A percentile compares a stretch with the other conserved stretches of the same genome.
Conservation (phyloP, 2,797 vertebrate species). For the Peromyscus eremicus region DNA sequence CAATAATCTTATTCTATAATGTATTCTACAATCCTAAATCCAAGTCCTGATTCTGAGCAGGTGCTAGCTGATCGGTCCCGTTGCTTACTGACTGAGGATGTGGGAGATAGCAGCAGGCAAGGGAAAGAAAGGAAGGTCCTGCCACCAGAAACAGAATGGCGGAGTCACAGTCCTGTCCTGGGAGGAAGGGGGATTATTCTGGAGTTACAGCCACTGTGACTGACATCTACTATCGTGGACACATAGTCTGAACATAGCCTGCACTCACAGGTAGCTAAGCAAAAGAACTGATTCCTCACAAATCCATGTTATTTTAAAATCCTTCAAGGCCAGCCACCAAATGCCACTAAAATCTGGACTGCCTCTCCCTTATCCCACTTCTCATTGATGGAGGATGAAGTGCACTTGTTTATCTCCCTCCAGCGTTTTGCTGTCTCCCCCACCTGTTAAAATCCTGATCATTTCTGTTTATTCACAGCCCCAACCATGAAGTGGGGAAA, state of each 20-base stretch:
- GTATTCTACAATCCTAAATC: background rate
- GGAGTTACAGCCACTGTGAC: background rate
- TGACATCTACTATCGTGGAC: background rate
- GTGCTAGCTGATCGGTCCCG: background rate
- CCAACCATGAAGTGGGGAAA: background rate
- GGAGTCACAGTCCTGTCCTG: background rate
- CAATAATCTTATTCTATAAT: background rate
- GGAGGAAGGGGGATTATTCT: background rate
- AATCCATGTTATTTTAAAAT: conserved; percentile 23
- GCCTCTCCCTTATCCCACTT: background rate
- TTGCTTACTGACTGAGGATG: background rate
- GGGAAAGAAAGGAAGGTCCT: background rate
- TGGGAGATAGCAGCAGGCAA: background rate
- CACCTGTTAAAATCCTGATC: background rate
- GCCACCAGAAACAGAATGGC: background rate
- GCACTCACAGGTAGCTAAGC: background rate
- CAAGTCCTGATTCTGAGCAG: background rate
- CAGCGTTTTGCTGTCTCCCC: background rate
- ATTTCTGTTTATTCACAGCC: background rate
- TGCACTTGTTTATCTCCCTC: background rate
- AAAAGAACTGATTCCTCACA: background rate
- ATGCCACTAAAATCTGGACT: background rate
- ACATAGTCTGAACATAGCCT: background rate
- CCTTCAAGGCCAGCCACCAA: background rate
- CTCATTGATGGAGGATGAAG: background rate